Percentiles rank a stretch among this genome's conserved stretches.
Evolutionary conservation across 2,888 invertebrate species (phyloP).

Genomic region (Drosophila flavopinicola): DNA sequence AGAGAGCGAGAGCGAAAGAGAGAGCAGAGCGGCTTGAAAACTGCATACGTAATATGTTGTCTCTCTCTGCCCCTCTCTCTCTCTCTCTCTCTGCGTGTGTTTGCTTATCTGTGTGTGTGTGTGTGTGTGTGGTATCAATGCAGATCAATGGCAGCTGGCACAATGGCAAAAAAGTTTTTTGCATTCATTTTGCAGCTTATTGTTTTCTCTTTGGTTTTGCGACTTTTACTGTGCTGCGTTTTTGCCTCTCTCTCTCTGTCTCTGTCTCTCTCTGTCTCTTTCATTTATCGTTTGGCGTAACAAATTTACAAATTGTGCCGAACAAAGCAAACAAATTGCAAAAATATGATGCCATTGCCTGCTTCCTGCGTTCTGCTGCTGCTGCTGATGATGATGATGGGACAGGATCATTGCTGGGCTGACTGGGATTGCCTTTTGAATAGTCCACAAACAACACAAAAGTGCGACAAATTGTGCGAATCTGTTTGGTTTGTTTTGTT

Average conservation of each 20-base stretch:
- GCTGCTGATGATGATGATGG: constrained; percentile 34
- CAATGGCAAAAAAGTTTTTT: constrained; percentile 26
- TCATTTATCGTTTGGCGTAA: constrained; percentile 51
- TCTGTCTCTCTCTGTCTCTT: no score
- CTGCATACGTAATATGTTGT: constrained; percentile 63
- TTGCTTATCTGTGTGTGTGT: constrained; percentile 13
- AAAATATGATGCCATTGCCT: constrained; percentile 68
- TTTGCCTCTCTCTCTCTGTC: constrained; percentile 34
- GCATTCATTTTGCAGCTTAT: constrained; percentile 55
- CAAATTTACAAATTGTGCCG: constrained; percentile 75
- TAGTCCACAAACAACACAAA: constrained; percentile 19
- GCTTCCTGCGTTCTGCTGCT: constrained; percentile 3
- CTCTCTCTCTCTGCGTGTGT: constrained; percentile 13
- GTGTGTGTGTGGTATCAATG: constrained; percentile 60
- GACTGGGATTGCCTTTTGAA: constrained; percentile 29
- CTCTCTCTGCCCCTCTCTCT: constrained; percentile 9
- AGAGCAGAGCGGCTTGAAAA: constrained; percentile 50
- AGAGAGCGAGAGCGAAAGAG: constrained; percentile 1
- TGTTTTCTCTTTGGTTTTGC: constrained; percentile 56
- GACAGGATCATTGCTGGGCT: constrained; percentile 6
- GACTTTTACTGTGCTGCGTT: constrained; percentile 53
- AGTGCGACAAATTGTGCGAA: constrained; percentile 43
- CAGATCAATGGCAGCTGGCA: constrained; percentile 69
- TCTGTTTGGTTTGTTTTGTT: constrained; percentile 22
- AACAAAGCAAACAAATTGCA: constrained; percentile 67